Percentiles rank a stretch among this genome's conserved stretches.
Evolutionary conservation across 2,888 invertebrate genomes (phyloP).

Genomic region (Apeira syringaria): DNA sequence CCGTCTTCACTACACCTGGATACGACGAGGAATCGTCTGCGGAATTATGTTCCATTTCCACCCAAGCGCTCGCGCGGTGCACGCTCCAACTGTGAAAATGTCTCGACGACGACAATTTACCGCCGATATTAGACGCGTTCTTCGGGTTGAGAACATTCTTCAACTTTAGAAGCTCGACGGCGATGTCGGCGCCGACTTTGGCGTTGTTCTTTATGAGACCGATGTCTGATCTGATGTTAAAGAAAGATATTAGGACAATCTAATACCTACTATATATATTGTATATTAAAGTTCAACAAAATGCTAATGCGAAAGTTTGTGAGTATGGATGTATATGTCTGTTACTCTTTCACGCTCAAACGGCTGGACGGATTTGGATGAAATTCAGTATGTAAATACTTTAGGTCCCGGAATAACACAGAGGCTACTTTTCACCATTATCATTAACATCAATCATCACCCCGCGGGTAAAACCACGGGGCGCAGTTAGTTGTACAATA

Average conservation of each 20-base stretch:
- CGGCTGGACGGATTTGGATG: no score
- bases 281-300: no score
- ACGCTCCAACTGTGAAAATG: conserved; percentile 57
- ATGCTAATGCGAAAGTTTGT: no score
- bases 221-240: conserved; percentile 87
- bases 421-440: no score
- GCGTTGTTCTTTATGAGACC: conserved; percentile 98
- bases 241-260: conserved; percentile 65
- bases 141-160: conserved; percentile 51
- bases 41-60: conserved; percentile 11
- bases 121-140: conserved; percentile 51
- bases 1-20: conserved; percentile 21
- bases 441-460: no score
- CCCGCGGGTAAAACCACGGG: no score
- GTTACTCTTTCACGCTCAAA: no score
- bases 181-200: conserved; percentile 90
- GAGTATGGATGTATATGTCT: no score
- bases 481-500: no score
- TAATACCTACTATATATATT: conserved; percentile 41
- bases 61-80: conserved; percentile 19
- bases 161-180: conserved; percentile 84
- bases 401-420: no score
- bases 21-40: conserved; percentile 39
- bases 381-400: no score
- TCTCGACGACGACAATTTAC: conserved; percentile 42